These are phyloP conservation scores for Natrix natrix DNA, from an alignment of 2,797 vertebrate species.

Conservation along the genomic window DNA sequence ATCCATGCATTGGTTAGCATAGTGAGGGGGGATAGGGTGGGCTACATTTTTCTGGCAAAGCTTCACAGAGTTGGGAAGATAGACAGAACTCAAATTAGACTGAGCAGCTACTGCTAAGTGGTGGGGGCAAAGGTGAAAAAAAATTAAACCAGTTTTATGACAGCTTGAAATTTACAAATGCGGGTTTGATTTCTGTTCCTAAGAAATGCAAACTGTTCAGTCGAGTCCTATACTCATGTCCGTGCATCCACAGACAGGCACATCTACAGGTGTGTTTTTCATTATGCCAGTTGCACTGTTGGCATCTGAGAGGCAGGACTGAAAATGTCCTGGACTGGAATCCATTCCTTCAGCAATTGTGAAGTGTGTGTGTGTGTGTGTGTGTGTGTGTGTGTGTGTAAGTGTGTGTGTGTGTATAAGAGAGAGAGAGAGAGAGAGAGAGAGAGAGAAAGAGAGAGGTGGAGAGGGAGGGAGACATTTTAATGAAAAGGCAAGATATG, in stretches of 20 bases:
- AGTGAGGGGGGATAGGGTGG: neutral
- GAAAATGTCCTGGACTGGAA: neutral
- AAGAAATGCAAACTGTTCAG: neutral
- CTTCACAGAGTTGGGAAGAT: neutral
- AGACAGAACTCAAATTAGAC: neutral
- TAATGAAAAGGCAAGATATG: neutral
- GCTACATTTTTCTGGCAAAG: neutral
- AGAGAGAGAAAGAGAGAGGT: fast-evolving
- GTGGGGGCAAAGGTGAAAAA: neutral
- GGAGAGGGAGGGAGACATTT: neutral
- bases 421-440: no score
- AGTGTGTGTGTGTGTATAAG: no score
- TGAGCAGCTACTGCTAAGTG: neutral
- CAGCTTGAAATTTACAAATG: neutral
- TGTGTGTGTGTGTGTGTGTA: no score
- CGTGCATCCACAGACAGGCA: neutral
- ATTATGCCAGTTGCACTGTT: neutral
- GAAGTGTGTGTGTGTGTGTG: no score
- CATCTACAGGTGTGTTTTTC: neutral
- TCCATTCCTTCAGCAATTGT: neutral
- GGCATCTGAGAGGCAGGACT: neutral
- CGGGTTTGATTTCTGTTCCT: neutral
- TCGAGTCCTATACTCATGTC: neutral
- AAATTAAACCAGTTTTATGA: no score
- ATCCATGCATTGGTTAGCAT: neutral